Evolutionary conservation across 2,797 vertebrate genomes (phyloP).

Genomic region (Halcyon badia): DNA sequence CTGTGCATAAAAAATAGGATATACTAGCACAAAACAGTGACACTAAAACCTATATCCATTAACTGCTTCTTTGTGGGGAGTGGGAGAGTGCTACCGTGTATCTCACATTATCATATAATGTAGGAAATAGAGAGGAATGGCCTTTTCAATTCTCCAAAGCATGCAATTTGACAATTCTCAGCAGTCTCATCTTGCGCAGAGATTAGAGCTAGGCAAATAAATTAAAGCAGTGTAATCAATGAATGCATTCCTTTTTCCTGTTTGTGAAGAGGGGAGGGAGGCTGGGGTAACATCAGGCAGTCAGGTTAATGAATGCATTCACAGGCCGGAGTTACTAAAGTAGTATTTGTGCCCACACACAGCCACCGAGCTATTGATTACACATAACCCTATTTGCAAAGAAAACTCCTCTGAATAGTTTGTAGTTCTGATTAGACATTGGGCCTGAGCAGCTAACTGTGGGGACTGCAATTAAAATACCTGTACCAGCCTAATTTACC

Average conservation of each 20-base stretch:
- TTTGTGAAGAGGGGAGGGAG: neutral
- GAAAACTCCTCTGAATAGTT: neutral
- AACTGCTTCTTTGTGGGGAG: neutral
- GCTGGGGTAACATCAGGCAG: neutral
- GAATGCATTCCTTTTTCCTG: slow-evolving; percentile 33
- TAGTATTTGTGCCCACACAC: neutral
- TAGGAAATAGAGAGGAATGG: slow-evolving; percentile 1
- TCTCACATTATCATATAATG: neutral
- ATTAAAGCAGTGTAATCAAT: slow-evolving; percentile 53
- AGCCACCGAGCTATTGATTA: slow-evolving; percentile 25
- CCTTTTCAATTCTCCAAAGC: slow-evolving; percentile 12
- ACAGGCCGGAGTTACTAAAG: slow-evolving; percentile 18
- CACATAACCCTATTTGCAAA: slow-evolving; percentile 24
- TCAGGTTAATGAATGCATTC: slow-evolving; percentile 4
- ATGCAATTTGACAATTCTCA: slow-evolving; percentile 24
- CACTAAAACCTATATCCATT: slow-evolving; percentile 7
- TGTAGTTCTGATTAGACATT: slow-evolving; percentile 1
- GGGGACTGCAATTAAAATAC: slow-evolving; percentile 5
- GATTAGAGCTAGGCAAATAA: slow-evolving; percentile 51
- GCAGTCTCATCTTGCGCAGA: slow-evolving; percentile 3
- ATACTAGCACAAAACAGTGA: neutral
- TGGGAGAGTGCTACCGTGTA: neutral
- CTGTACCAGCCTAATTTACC: neutral
- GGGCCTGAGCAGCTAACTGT: neutral
- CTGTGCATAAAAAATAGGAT: neutral